Evolutionary conservation across 2,888 invertebrate species (phyloP).

Genomic region (Poecilus cupreus): DNA sequence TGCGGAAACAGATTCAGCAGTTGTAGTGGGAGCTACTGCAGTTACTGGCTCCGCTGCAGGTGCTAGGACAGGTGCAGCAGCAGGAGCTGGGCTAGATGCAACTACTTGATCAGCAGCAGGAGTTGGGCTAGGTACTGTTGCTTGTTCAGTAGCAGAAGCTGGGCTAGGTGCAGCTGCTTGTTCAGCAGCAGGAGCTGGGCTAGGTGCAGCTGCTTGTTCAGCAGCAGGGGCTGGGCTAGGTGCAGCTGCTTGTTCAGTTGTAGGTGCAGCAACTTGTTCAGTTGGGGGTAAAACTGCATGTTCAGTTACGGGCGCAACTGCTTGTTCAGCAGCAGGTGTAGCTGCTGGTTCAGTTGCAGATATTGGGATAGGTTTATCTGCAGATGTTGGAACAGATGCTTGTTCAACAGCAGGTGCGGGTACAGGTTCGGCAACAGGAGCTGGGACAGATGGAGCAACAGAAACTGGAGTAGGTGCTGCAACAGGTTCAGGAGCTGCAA

Average conservation of each 20-base stretch:
- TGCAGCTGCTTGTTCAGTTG: neutral
- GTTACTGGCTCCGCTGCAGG: neutral
- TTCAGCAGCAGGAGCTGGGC: neutral
- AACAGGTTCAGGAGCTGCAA: slow-evolving; percentile 40
- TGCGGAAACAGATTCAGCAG: neutral
- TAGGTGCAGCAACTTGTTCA: neutral
- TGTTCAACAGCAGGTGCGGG: slow-evolving; percentile 40
- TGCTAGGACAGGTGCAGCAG: neutral
- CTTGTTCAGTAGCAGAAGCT: slow-evolving; percentile 5
- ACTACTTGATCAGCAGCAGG: neutral
- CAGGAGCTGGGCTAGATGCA: neutral
- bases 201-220: neutral
- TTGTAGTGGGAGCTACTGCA: neutral
- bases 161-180: slow-evolving; percentile 23
- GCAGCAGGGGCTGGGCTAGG: neutral
- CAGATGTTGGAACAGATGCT: slow-evolving; percentile 12
- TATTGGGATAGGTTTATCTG: neutral
- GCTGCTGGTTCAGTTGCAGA: neutral
- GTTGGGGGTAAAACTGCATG: neutral
- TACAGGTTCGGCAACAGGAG: slow-evolving; percentile 60
- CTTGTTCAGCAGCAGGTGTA: neutral
- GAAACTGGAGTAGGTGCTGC: slow-evolving; percentile 61
- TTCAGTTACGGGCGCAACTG: slow-evolving; percentile 24
- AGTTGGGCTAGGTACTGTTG: neutral
- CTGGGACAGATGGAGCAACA: slow-evolving; percentile 60